Percentiles rank a stretch among this genome's conserved stretches.
Conservation (phyloP, 2,888 invertebrate genomes). For the Cataglyphis rosenhaueri region DNA sequence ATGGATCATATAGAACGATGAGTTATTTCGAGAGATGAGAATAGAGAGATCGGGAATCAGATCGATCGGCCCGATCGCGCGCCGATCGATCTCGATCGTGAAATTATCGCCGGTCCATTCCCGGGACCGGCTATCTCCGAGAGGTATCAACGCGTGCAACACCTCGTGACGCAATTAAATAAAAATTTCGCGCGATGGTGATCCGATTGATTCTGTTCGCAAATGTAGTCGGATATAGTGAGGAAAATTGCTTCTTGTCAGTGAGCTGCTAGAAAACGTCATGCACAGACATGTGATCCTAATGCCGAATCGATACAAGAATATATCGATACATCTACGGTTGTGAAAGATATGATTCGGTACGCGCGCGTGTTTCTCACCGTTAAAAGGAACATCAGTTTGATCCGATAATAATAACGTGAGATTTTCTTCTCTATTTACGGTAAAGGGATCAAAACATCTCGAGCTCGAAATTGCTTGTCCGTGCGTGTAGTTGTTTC, state of each 20-base stretch:
- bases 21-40: not conserved
- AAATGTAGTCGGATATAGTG: slow-evolving; percentile 14
- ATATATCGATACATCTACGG: not conserved
- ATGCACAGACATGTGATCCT: not conserved
- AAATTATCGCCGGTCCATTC: not conserved
- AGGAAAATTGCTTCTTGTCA: not conserved
- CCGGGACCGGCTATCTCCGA: not conserved
- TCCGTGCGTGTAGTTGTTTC: slow-evolving; percentile 16
- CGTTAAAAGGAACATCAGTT: slow-evolving; percentile 11
- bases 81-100: slow-evolving; percentile 21
- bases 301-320: not conserved
- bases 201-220: not conserved
- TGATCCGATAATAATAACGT: not conserved
- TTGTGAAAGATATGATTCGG: not conserved
- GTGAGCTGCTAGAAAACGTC: slow-evolving; percentile 8
- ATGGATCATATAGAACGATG: not conserved
- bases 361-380: not conserved
- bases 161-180: not conserved
- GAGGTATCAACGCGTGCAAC: slow-evolving; percentile 15
- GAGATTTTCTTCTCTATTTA: not conserved
- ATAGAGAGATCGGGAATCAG: not conserved
- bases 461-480: slow-evolving; percentile 27
- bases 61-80: not conserved
- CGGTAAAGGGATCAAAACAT: slow-evolving; percentile 4
- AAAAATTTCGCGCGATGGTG: not conserved